A percentile compares a stretch with the other conserved stretches of the same genome.
These are phyloP conservation scores for Urocynchramus pylzowi DNA, from an alignment of 2,113 vertebrate genomes.

Conservation along the genomic window DNA sequence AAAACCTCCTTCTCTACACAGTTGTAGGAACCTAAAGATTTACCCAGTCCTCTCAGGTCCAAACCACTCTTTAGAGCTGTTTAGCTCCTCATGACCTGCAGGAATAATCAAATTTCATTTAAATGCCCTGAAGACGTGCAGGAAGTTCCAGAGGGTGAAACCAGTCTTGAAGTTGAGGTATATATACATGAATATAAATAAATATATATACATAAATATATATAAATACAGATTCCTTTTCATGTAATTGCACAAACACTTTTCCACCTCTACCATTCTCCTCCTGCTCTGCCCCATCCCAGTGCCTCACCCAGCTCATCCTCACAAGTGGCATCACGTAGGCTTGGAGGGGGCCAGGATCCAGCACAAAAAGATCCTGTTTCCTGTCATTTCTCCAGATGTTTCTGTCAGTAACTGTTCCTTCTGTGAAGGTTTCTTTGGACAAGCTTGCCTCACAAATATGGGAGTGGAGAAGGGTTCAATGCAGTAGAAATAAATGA, in stretches of 20 bases:
- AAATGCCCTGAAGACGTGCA: neutral
- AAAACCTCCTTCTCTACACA: neutral
- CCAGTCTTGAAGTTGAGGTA: neutral
- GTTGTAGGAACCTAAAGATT: neutral
- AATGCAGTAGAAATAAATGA: neutral
- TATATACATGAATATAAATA: too few relatives aligned
- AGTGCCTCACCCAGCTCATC: neutral
- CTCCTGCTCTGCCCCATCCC: neutral
- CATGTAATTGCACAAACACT: fast-evolving
- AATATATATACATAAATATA: too few relatives aligned
- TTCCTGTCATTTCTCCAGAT: neutral
- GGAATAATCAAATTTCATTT: neutral
- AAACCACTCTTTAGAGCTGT: neutral
- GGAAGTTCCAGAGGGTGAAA: neutral
- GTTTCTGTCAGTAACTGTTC: neutral
- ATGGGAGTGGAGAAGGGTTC: neutral
- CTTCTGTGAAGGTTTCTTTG: neutral
- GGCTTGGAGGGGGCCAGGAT: neutral
- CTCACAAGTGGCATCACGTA: fast-evolving
- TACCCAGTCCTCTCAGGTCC: neutral
- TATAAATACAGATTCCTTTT: neutral
- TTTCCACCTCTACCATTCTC: neutral
- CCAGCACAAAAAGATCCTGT: neutral
- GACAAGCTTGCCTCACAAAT: neutral
- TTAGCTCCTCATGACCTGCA: neutral